Evolutionary conservation across 2,888 invertebrate species (phyloP), one percentile per base, ranked within the genome.

Genomic region (Onthophagus sagittarius): DNA sequence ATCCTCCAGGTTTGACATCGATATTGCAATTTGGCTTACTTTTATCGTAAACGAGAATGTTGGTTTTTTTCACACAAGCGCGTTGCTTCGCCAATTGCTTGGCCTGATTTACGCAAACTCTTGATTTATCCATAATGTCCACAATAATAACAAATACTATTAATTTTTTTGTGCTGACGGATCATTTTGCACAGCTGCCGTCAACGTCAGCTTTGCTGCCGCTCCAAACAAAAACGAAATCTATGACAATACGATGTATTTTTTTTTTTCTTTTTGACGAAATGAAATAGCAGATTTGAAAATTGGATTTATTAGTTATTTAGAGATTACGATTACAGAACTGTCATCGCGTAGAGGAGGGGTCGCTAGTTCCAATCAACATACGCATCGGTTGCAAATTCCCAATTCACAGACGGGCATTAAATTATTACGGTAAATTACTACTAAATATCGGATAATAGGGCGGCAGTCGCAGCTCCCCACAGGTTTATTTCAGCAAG

Each of bases 31-130:
- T 78, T 9, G 13, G 62, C 63, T 72, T 72, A 53, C 39, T 53
- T 71, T 77, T 79, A 39, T 80, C 79, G 70, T 81, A 81, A 0
- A 79, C 78, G 15, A 81, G 72, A 14, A 81, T 63, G 75, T 81
- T 81, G 15, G 79, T 78, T 72, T 81, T 81, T 70, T 78, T 79
- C 15, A 77, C 69, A 72, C 81, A 79, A 9, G 39, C 39, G 73
- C 81, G 81, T 15, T 83, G 81, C 62, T 80, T 79, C 0, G 83
- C 81, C 71, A 83, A 78, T 77, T 82, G 83, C 71, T 84, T 84
- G 71, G 83, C 82, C 63, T 79, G 79, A 1, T 77, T 80, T 73
- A 81, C 72, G 71, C 79, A 80, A 32, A 77, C 70, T 32, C 77
- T 73, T 15, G 75, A 74, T 77, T 77, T 77, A 67, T 76, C 76